Base-by-base conservation (phyloP, 2,113 vertebrate genomes). In the Xerus inauris region DNA sequence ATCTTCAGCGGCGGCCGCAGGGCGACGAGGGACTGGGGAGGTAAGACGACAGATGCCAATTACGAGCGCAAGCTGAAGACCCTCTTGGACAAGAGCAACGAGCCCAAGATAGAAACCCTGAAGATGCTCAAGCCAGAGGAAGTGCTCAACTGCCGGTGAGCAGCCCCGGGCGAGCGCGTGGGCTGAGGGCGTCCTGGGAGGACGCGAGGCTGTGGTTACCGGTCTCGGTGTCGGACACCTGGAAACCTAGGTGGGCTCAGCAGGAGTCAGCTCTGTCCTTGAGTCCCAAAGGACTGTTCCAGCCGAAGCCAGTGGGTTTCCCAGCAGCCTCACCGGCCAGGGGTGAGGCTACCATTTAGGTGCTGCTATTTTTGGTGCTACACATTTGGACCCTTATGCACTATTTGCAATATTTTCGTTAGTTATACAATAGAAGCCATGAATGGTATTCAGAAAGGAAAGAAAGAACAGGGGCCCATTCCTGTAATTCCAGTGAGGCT, bases 111-210 rank as follows among this genome's bases (percentile, higher is more conserved):
- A 5, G 97, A 98, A 28, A 79, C 26, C 4, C 32, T 40, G 51
- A 97, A 75, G 12, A 40, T 90, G 40, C 40, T 97, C 75, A 98
- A 95, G 96, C 98, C 98, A 0, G 96, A 98, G 75, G 98, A 98
- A 95, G 94, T 97, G 80, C 83, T 98, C 90, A 98, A 94, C 92
- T 98, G 97, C 98, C 98, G 97, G 98, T 98, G 93, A 98, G 93
- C 13, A 6, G 8, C 24, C 10, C 40, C 4, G 5, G 0, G 0
- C 54, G 1, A 57, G 0, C 12, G 11, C 1, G 24, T 13, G 12
- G 35, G 10, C 16, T 1, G 47, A 49, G 57, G 8, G 17, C 20
- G 30, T 17, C 7, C 49, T 22, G 4, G 45, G 49, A 12, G n/a
- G 10, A 6, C 30, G 26, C 57, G 14, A 32, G 73, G 19, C 35